Percentiles rank a stretch among this genome's conserved stretches.
Conservation (phyloP, 1,140 invertebrate genomes). For the Planococcus citri region DNA sequence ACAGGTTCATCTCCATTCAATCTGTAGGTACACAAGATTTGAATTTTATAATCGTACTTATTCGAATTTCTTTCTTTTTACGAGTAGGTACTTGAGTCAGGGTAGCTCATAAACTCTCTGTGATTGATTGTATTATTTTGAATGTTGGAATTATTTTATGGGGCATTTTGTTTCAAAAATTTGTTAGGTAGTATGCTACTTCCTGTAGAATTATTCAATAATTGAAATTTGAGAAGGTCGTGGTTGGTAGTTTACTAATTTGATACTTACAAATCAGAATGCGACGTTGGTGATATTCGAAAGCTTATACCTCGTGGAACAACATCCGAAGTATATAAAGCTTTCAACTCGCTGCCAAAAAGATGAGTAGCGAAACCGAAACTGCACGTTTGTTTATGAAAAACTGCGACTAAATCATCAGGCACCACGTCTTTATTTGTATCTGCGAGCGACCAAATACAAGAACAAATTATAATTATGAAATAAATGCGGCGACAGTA, state of each 20-base stretch:
- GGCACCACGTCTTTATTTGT: conserved; percentile 85
- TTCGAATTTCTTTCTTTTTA: too few relatives aligned
- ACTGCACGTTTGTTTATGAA: conserved; percentile 83
- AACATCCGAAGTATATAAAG: conserved; percentile 65
- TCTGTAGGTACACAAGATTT: conserved; percentile 33
- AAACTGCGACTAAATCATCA: conserved; percentile 81
- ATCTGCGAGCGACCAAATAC: conserved; percentile 39
- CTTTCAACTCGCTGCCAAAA: conserved; percentile 83
- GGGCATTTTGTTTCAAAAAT: too few relatives aligned
- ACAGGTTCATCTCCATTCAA: conserved; percentile 77
- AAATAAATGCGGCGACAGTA: too few relatives aligned
- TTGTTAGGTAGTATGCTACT: too few relatives aligned
- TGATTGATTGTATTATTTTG: not conserved
- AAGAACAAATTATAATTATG: not conserved
- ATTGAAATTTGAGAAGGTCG: too few relatives aligned
- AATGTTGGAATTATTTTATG: not conserved
- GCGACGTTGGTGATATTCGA: conserved; percentile 78
- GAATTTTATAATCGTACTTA: conserved; percentile 1
- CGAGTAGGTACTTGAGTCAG: too few relatives aligned
- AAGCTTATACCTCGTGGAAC: conserved; percentile 72
- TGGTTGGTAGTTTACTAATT: too few relatives aligned
- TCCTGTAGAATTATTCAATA: too few relatives aligned
- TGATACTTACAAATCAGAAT: conserved; percentile 62
- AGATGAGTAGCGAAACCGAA: conserved; percentile 91
- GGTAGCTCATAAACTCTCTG: too few relatives aligned